Percentiles rank a stretch among this genome's conserved stretches.
These are phyloP conservation scores for Drosophila neotestacea DNA, from an alignment of 2,888 invertebrate genomes.

Conservation along the genomic window DNA sequence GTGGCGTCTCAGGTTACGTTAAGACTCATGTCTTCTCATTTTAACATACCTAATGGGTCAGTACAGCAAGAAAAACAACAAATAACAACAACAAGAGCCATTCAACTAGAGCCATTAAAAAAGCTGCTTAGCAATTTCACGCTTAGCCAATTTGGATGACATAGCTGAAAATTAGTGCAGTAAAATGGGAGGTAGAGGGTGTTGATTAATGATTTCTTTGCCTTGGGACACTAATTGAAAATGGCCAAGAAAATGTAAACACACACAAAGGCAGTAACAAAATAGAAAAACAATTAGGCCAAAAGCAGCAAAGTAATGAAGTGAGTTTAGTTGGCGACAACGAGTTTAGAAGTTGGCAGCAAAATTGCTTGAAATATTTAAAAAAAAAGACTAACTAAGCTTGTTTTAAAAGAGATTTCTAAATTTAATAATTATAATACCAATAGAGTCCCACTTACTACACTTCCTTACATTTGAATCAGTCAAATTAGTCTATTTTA, in stretches of 20 bases:
- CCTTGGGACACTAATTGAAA: constrained; percentile 71
- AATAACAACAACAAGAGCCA: constrained; percentile 17
- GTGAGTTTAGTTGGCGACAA: not conserved
- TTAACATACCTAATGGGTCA: constrained; percentile 40
- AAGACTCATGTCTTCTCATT: constrained; percentile 32
- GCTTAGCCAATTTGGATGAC: constrained; percentile 63
- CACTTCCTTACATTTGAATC: too few relatives aligned
- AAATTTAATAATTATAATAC: too few relatives aligned
- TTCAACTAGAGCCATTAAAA: constrained; percentile 47
- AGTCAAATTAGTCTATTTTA: too few relatives aligned
- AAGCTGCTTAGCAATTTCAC: constrained; percentile 54
- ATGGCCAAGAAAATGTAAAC: constrained; percentile 39
- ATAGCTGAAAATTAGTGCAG: constrained; percentile 51
- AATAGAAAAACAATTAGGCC: not conserved
- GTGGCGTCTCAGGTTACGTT: constrained; percentile 62
- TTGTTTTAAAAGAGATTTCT: not conserved
- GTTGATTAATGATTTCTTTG: constrained; percentile 77
- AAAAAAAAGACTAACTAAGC: not conserved
- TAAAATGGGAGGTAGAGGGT: not conserved
- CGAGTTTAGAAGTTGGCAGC: not conserved
- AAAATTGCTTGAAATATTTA: not conserved
- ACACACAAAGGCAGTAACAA: not conserved
- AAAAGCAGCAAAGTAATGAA: not conserved
- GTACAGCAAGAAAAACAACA: constrained; percentile 4
- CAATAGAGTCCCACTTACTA: too few relatives aligned